A percentile compares a stretch with the other conserved stretches of the same genome.
These are phyloP conservation scores for Paracyclopina nana DNA, from an alignment of 1,140 invertebrate species.

Conservation along the genomic window DNA sequence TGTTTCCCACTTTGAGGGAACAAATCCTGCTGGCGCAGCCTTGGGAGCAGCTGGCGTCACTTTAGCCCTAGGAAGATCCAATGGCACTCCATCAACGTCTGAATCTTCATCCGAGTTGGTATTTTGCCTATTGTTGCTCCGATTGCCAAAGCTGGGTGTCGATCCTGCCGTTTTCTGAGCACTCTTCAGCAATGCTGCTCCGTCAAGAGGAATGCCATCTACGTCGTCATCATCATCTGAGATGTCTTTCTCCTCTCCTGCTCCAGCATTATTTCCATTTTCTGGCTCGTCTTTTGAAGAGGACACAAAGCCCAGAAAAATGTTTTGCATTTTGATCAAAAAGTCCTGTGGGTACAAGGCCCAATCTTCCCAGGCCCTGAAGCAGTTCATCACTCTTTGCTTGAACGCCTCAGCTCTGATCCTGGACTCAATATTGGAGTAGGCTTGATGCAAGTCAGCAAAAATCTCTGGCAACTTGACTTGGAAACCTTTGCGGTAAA, in stretches of 20 bases:
- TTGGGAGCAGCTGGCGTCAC: slow-evolving; percentile 30
- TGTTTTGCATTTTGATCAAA: slow-evolving; percentile 67
- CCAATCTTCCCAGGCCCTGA: slow-evolving; percentile 96
- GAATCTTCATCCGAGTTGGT: slow-evolving; percentile 18
- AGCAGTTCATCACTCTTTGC: slow-evolving; percentile 75
- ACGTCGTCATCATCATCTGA: slow-evolving; percentile 37
- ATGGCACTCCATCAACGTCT: slow-evolving; percentile 26
- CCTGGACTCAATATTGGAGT: slow-evolving; percentile 57
- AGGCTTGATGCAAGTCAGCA: slow-evolving; percentile 51
- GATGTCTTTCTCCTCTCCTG: not conserved
- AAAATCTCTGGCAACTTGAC: slow-evolving; percentile 66
- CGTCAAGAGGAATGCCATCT: slow-evolving; percentile 58
- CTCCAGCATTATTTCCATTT: not conserved
- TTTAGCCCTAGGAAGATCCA: no score
- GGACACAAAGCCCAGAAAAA: slow-evolving; percentile 51
- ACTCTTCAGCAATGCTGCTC: slow-evolving; percentile 46
- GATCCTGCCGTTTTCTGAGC: slow-evolving; percentile 9
- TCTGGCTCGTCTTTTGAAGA: not conserved
- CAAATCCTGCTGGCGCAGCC: slow-evolving; percentile 34
- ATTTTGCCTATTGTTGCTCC: no score
- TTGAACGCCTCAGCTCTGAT: slow-evolving; percentile 91
- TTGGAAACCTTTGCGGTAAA: slow-evolving; percentile 59
- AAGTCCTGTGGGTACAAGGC: slow-evolving; percentile 87
- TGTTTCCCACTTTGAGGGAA: slow-evolving; percentile 86
- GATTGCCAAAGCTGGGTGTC: no score